These are phyloP conservation scores for Phainopepla nitens DNA, from an alignment of 2,113 vertebrate genomes.

Conservation along the genomic window DNA sequence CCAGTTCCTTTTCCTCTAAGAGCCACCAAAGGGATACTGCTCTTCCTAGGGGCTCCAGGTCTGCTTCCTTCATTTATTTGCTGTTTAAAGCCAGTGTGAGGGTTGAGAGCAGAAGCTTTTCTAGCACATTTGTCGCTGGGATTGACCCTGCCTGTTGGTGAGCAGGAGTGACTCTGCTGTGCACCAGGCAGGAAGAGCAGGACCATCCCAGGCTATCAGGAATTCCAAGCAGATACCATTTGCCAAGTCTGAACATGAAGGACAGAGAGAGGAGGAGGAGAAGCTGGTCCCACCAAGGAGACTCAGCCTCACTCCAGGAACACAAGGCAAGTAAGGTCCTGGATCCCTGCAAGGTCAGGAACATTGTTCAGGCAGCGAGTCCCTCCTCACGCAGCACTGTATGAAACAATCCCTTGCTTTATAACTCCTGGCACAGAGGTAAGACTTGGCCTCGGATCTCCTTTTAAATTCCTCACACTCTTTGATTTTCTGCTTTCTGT, in stretches of 20 bases:
- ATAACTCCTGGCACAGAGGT: neutral
- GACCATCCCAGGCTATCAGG: neutral
- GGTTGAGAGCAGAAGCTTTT: neutral
- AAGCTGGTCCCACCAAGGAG: neutral
- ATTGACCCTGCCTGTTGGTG: neutral
- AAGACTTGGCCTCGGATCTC: neutral
- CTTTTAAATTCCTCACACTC: conserved; percentile 3
- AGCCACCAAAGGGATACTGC: neutral
- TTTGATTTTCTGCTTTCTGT: neutral
- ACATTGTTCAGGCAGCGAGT: accelerated
- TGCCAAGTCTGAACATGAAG: neutral
- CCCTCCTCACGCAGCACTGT: neutral
- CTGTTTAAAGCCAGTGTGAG: neutral
- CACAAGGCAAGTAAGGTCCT: neutral
- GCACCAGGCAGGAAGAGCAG: neutral
- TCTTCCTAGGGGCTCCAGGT: neutral
- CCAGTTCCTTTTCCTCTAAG: neutral
- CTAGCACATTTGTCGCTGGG: too few relatives aligned
- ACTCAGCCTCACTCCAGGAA: neutral
- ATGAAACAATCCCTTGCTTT: neutral
- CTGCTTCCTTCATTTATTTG: neutral
- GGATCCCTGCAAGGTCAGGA: neutral
- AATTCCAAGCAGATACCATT: neutral
- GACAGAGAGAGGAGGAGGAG: neutral
- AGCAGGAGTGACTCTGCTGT: neutral